These are phyloP conservation scores for Euzophera pinguis DNA, from an alignment of 2,888 invertebrate species.

Conservation along the genomic window DNA sequence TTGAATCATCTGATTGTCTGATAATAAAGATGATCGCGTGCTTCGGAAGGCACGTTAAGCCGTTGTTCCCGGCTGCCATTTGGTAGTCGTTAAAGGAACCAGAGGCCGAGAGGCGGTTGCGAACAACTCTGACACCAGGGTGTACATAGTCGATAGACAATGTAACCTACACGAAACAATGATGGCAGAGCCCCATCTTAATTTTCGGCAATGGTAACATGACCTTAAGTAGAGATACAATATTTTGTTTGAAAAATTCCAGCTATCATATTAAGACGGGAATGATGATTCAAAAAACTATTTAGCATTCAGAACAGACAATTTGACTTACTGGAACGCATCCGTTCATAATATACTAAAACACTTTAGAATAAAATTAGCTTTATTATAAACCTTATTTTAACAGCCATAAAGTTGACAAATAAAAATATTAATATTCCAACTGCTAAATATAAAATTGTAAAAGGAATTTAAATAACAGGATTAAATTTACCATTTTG, in stretches of 20 bases:
- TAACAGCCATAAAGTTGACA: not conserved
- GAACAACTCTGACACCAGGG: no score
- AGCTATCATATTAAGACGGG: not conserved
- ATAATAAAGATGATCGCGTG: no score
- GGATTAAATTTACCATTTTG: slow-evolving; percentile 19
- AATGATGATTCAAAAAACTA: slow-evolving; percentile 11
- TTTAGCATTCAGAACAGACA: slow-evolving; percentile 24
- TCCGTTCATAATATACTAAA: slow-evolving; percentile 16
- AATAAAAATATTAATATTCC: not conserved
- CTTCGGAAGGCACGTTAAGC: no score
- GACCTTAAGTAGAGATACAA: not conserved
- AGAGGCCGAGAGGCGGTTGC: no score
- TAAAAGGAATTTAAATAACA: slow-evolving; percentile 15
- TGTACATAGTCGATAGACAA: no score
- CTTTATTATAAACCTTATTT: slow-evolving; percentile 10
- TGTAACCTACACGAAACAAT: no score
- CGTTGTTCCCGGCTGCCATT: no score
- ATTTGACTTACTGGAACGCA: slow-evolving; percentile 17
- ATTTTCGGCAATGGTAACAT: not conserved
- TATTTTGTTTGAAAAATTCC: not conserved
- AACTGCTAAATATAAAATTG: slow-evolving; percentile 12
- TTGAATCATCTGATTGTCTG: no score
- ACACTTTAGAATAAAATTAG: not conserved
- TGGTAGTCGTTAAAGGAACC: no score
- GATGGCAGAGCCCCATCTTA: no score